Conservation (phyloP, 2,113 vertebrate genomes). For the Anoplopoma fimbria region DNA sequence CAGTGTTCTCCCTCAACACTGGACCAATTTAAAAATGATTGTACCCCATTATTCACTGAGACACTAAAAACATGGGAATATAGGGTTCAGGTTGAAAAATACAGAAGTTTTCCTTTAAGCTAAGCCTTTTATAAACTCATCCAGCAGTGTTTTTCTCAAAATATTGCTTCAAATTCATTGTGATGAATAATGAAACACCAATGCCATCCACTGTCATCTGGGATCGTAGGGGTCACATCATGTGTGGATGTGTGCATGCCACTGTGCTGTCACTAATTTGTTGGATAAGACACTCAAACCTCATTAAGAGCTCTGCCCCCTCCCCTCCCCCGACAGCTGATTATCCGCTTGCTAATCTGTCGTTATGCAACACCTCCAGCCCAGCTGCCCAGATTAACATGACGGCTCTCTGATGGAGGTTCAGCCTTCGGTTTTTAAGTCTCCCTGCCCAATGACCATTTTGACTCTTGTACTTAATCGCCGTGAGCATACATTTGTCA, state of each 20-base stretch:
- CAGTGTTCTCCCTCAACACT: background rate
- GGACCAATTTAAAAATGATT: background rate
- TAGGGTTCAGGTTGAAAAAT: background rate
- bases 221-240: too few relatives aligned
- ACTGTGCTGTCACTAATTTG: conserved; percentile 1
- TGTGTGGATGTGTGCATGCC: background rate
- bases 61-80: background rate
- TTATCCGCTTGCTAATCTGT: conserved; percentile 51
- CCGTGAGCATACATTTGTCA: background rate
- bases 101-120: background rate
- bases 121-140: background rate
- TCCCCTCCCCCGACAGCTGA: conserved; percentile 8
- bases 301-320: conserved; percentile 18
- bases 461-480: background rate
- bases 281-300: conserved; percentile 43
- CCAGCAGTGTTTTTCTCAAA: background rate
- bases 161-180: background rate
- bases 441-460: background rate
- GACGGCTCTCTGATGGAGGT: conserved; percentile 12
- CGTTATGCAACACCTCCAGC: conserved; percentile 47
- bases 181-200: background rate
- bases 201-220: background rate
- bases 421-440: conserved; percentile 2
- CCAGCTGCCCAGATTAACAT: conserved; percentile 40
- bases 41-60: background rate